phyloP scores from a whole-genome alignment of 1,140 invertebrate species.

The Archivesica marissinica region DNA sequence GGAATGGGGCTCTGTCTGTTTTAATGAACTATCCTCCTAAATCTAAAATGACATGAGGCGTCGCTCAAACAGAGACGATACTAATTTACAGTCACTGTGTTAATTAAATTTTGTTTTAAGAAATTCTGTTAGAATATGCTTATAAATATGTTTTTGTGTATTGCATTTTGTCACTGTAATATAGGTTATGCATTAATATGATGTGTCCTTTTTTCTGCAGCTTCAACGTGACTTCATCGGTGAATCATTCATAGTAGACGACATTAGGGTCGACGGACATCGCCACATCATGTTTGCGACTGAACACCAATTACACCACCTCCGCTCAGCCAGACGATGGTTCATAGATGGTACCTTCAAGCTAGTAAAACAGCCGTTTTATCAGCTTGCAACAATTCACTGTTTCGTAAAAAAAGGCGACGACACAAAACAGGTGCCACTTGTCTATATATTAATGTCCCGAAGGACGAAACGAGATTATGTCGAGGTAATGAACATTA shows the following conservation, averaged over 20 bases:
- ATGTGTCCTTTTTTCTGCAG: constrained; percentile 13
- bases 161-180: not conserved
- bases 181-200: not conserved
- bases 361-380: constrained; percentile 15
- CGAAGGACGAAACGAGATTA: constrained; percentile 19
- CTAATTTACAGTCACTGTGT: too few relatives aligned
- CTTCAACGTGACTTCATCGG: constrained; percentile 7
- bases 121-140: too few relatives aligned
- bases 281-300: constrained; percentile 25
- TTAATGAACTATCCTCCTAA: not conserved
- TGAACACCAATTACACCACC: not conserved
- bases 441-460: constrained; percentile 17
- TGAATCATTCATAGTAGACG: constrained; percentile 11
- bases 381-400: constrained; percentile 8
- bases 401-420: constrained; percentile 14
- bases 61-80: too few relatives aligned
- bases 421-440: constrained; percentile 19
- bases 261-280: not conserved
- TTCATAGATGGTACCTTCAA: constrained; percentile 35
- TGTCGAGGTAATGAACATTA: not conserved
- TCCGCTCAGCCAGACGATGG: not conserved
- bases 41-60: too few relatives aligned
- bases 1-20: not conserved
- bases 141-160: not conserved
- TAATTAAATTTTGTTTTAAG: too few relatives aligned